Evolutionary conservation across 2,113 vertebrate species (phyloP), one percentile per base, ranked within the genome.

Genomic region (Salminus brasiliensis): DNA sequence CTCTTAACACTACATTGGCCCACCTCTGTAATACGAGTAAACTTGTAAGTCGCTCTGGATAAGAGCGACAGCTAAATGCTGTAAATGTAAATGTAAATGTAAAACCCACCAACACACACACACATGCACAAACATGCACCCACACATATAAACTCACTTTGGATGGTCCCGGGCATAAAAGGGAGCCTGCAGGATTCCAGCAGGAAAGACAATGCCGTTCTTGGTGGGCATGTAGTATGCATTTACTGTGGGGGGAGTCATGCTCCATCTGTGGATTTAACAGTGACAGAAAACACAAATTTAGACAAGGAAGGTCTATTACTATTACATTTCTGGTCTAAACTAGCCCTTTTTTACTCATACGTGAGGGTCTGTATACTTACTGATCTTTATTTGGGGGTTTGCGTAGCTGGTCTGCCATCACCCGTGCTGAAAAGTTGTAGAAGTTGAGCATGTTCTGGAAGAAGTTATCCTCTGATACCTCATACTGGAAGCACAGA

Each of bases 221-320:
- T 99, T 99, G 78, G 96, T 98, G 69, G 98, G 97, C 90, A 98
- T 93, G 92, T 99, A 99, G 89, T 99, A 99, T 62, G 98, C 98
- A 0, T 99, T 99, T 74, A 99, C 97, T 0, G 98, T 98, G 81
- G 98, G 97, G 0, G 98, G 98, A 53, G 98, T 99, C 97, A 99
- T 99, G 83, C 97, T 99, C 98, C 98, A 99, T 90, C 98, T 98
- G 84, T 11, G 73, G 76, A 34, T 23, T 9, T 21, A 71, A 55
- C 5, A 36, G 13, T 52, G 32, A 63, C 1, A 74, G 3, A n/a
- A 12, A 34, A 21, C 23, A 45, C 3, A n/a, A n/a, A n/a, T n/a
- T 55, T 16, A 78, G 10, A 27, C n/a, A 72, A 18, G 5, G 21
- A 70, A 11, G 49, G 30, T 11, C 1, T n/a, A n/a, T 12, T 1